Conservation (phyloP, 2,113 vertebrate species). For the Campylomormyrus tamandua region DNA sequence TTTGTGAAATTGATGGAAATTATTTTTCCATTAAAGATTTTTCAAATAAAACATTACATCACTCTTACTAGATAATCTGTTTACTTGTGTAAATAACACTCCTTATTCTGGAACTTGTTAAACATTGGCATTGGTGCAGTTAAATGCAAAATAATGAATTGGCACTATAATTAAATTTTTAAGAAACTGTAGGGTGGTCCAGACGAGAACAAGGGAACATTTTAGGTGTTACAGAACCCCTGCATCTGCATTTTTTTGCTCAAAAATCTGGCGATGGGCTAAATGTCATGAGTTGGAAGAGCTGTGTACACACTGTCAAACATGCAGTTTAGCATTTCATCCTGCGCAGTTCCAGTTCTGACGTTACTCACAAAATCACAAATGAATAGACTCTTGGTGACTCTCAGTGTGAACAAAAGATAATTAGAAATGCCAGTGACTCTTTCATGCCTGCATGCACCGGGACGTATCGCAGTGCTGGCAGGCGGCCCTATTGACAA, state of each 20-base stretch:
- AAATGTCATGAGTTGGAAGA: background rate
- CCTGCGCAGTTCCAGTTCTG: background rate
- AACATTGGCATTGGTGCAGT: background rate
- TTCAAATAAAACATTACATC: background rate
- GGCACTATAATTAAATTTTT: background rate
- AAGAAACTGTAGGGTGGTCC: background rate
- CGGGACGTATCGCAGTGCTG: background rate
- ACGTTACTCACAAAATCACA: background rate
- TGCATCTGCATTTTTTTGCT: background rate
- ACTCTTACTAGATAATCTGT: background rate
- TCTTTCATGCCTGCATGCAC: background rate
- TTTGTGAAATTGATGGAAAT: background rate
- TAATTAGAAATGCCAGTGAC: background rate
- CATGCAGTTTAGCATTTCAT: background rate
- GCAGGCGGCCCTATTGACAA: background rate
- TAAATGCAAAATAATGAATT: background rate
- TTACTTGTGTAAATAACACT: background rate
- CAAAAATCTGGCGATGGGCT: background rate
- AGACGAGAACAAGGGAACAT: background rate
- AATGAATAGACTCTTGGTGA: background rate
- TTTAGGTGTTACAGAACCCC: background rate
- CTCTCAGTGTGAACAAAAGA: background rate
- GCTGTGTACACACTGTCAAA: background rate
- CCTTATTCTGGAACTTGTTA: background rate
- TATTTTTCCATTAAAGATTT: background rate